Conservation (phyloP, 2,888 invertebrate genomes). For the Ligdia adustata region DNA sequence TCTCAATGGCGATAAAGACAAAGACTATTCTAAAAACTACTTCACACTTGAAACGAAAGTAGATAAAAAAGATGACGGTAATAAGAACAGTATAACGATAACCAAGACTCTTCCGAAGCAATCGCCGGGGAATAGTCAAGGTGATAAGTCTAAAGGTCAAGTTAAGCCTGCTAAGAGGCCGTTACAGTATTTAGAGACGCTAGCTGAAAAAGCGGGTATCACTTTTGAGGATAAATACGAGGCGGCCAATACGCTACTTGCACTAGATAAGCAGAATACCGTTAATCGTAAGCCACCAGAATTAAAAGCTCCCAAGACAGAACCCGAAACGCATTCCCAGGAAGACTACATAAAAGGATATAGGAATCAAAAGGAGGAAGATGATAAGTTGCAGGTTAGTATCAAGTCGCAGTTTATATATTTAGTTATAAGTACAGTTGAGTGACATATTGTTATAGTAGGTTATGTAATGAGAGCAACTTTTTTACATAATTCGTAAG, state of each 20-base stretch:
- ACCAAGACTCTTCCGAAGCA: slow-evolving; percentile 71
- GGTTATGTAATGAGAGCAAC: too few relatives aligned
- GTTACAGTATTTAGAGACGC: slow-evolving; percentile 88
- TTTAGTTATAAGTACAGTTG: too few relatives aligned
- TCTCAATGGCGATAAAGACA: slow-evolving; percentile 68
- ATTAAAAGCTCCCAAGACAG: slow-evolving; percentile 68
- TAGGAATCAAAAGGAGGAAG: slow-evolving; percentile 74
- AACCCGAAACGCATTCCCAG: slow-evolving; percentile 62
- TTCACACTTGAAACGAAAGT: slow-evolving; percentile 73
- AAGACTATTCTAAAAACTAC: slow-evolving; percentile 74
- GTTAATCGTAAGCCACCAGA: slow-evolving; percentile 68
- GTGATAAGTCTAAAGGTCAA: slow-evolving; percentile 62
- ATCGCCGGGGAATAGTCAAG: slow-evolving; percentile 56
- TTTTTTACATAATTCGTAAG: too few relatives aligned
- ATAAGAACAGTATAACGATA: slow-evolving; percentile 80
- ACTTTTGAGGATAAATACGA: slow-evolving; percentile 90
- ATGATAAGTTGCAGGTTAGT: slow-evolving; percentile 73
- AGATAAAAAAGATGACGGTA: slow-evolving; percentile 76
- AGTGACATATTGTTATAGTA: too few relatives aligned
- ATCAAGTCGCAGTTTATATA: too few relatives aligned
- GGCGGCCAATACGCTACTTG: slow-evolving; percentile 86
- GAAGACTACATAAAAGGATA: slow-evolving; percentile 75
- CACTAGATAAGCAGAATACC: slow-evolving; percentile 86
- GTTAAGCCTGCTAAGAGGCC: slow-evolving; percentile 67
- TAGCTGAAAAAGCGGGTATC: slow-evolving; percentile 89